Percentiles rank a stretch among this genome's conserved stretches.
These are phyloP conservation scores for Blomia tropicalis DNA, from an alignment of 2,888 invertebrate genomes.

Conservation along the genomic window DNA sequence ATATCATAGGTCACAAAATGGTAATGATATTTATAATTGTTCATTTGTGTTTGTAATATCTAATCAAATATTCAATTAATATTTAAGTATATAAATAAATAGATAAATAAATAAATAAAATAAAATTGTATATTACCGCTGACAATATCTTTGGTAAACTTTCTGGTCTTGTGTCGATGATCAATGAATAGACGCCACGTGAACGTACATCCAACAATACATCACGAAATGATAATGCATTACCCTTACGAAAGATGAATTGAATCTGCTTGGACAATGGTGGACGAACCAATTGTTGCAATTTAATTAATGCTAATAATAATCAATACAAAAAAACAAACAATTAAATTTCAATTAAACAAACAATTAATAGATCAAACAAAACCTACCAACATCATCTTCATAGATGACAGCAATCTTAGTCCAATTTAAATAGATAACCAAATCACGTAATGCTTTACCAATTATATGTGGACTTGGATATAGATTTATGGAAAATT, in stretches of 20 bases:
- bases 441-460: constrained; percentile 61
- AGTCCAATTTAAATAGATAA: constrained; percentile 77
- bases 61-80: constrained; percentile 40
- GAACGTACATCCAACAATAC: constrained; percentile 62
- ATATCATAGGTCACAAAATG: constrained; percentile 67
- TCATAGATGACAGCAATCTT: constrained; percentile 83
- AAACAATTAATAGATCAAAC: not conserved
- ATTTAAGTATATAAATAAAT: not conserved
- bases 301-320: constrained; percentile 55
- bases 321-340: not conserved
- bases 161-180: constrained; percentile 62
- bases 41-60: constrained; percentile 87
- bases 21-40: constrained; percentile 81
- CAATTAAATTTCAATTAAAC: not conserved
- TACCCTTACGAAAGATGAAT: constrained; percentile 51
- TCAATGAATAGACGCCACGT: constrained; percentile 66
- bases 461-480: constrained; percentile 67
- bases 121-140: constrained; percentile 46
- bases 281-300: constrained; percentile 61
- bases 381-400: constrained; percentile 45
- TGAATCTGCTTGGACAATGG: constrained; percentile 43
- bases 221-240: constrained; percentile 48
- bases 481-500: constrained; percentile 71
- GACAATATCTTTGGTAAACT: constrained; percentile 65
- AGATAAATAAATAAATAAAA: not conserved